Base-by-base conservation (phyloP, 2,797 vertebrate species). In the Sebastiscus tertius region DNA sequence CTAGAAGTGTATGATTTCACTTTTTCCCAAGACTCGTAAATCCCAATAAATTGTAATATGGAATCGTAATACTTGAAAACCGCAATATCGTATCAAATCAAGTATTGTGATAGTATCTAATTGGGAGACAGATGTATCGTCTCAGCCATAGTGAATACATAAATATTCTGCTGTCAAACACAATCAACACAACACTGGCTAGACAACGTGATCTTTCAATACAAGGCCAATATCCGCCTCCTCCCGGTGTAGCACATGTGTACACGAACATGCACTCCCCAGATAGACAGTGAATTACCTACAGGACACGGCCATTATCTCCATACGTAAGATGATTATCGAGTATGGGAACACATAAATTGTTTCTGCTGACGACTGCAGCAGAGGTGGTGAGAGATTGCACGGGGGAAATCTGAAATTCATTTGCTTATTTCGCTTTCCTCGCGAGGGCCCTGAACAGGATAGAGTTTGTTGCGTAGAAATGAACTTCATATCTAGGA, bases 371-470 rank as follows among this genome's bases (percentile, higher is more conserved):
- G 84, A 79, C 69, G 42, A 52, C 59, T 61, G 83, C 67, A 54
- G 81, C 58, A 26, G 75, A 71, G 46, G 27, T 11, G 67, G 34
- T 1, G 56, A 52, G 61, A 52, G 62, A 77, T 75, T 70, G 70
- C 89, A 84, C 34, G 1, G 34, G 82, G 88, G 80, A 82, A 77
- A 89, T 86, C 59, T 83, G 29, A 77, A 75, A 85, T 81, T 75
- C 36, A 79, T 83, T 80, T 84, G 72, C 60, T 62, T 79, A 22
- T 90, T 72, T 62, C 42, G 59, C 71, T 74, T 80, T 18, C 29
- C 22, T 77, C 81, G 64, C 5, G 29, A 56, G 79, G 42, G 12
- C 33, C 20, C 12, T 16, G 85, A 82, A n/a, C 33, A 14, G 18
- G 39, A 14, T 8, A 18, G 58, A 63, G 66, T 70, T 56, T 13